phyloP scores from a whole-genome alignment of 2,113 vertebrate species.

The Cacatua alba region DNA sequence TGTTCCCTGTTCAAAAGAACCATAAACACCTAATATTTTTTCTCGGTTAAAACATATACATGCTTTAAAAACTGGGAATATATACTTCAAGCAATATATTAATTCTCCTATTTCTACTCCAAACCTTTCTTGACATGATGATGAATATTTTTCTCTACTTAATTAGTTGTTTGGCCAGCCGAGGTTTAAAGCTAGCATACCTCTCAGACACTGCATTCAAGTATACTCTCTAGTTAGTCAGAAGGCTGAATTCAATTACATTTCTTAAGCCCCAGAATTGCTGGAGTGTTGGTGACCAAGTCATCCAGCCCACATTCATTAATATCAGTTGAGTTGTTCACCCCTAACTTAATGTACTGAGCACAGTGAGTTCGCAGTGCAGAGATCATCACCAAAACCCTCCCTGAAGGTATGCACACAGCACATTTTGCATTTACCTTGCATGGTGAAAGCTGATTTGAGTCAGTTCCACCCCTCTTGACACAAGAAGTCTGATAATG shows the following conservation, averaged over 20 bases:
- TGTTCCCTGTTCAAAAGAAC: neutral
- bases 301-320: neutral
- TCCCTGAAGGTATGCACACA: neutral
- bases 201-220: neutral
- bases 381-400: neutral
- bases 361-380: neutral
- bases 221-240: neutral
- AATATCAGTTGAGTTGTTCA: neutral
- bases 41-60: neutral
- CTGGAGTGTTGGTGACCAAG: neutral
- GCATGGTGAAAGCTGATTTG: neutral
- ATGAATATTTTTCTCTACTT: neutral
- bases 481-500: neutral
- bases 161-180: neutral
- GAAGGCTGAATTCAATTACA: neutral
- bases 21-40: neutral
- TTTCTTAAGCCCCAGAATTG: neutral
- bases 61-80: neutral
- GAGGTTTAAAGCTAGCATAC: neutral
- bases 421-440: neutral
- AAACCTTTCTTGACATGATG: neutral
- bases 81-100: neutral
- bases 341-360: neutral
- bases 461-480: neutral
- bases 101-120: neutral